Conservation (phyloP, 2,113 vertebrate species). For the Apteryx owenii region DNA sequence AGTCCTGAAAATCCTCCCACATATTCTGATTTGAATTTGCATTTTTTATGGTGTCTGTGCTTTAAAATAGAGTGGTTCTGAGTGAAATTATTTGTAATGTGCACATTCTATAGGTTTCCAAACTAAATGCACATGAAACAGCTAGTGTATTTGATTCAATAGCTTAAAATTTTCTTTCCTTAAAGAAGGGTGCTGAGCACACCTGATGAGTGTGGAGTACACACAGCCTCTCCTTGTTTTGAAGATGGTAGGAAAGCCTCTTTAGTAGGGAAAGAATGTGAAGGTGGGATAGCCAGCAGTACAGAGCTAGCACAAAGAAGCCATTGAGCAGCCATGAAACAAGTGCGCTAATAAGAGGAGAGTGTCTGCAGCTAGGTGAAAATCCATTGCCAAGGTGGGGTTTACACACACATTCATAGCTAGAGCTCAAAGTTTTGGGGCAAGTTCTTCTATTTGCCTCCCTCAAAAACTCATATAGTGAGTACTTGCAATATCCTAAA, state of each 20-base stretch:
- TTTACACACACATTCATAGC: background rate
- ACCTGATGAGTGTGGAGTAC: background rate
- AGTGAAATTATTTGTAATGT: background rate
- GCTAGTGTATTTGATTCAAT: background rate
- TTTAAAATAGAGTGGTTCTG: background rate
- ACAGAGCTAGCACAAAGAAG: background rate
- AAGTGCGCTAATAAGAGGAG: background rate
- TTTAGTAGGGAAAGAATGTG: background rate
- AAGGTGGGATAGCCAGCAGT: background rate
- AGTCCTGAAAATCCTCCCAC: background rate
- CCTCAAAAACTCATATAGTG: background rate
- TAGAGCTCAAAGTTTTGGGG: background rate
- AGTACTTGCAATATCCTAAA: background rate
- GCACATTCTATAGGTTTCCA: background rate
- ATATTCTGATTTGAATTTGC: background rate
- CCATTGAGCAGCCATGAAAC: background rate
- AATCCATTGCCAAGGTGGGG: background rate
- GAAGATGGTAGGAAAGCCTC: background rate
- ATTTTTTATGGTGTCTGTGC: background rate
- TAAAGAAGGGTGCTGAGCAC: background rate
- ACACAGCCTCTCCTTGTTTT: background rate
- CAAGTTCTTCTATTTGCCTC: background rate
- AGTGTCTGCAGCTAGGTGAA: background rate
- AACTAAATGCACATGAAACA: background rate
- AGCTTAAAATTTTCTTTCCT: background rate